Conservation (phyloP, 2,888 invertebrate genomes). For the Ennomos quercinarius region DNA sequence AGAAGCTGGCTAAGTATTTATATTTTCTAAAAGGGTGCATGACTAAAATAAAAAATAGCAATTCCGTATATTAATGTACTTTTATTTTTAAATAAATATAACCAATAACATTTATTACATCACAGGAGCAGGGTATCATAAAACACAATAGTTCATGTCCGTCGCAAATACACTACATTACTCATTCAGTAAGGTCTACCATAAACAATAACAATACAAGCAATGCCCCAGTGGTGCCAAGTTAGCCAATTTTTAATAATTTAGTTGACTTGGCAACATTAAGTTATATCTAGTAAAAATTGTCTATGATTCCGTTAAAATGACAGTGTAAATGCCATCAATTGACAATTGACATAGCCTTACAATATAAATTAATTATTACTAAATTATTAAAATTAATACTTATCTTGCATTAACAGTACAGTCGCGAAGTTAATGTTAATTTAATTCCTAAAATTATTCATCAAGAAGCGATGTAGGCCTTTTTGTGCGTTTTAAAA, state of each 20-base stretch:
- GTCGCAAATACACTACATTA: conserved; percentile 64
- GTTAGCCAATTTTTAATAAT: no score
- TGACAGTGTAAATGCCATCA: conserved; percentile 60
- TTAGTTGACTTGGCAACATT: no score
- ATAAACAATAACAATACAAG: conserved; percentile 47
- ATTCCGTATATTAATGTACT: conserved; percentile 80
- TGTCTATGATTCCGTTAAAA: conserved; percentile 40
- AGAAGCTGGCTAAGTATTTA: no score
- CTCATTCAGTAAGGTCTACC: conserved; percentile 44
- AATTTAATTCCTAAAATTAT: conserved; percentile 31
- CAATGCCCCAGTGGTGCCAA: background rate
- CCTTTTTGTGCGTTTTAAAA: conserved; percentile 36
- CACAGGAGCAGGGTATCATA: conserved; percentile 85
- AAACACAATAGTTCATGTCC: conserved; percentile 70
- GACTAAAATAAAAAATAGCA: conserved; percentile 35
- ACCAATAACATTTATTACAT: conserved; percentile 86
- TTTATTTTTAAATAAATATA: conserved; percentile 85
- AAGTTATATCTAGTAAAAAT: background rate
- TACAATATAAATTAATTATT: conserved; percentile 63
- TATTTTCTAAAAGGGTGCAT: background rate
- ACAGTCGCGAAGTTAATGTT: conserved; percentile 37
- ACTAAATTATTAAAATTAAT: conserved; percentile 60
- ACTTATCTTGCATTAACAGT: conserved; percentile 50
- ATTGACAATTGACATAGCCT: conserved; percentile 68
- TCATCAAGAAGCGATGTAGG: conserved; percentile 33